Percentiles rank a stretch among this genome's conserved stretches.
phyloP scores from a whole-genome alignment of 2,888 invertebrate genomes.

The Hirtodrosophila duncani region DNA sequence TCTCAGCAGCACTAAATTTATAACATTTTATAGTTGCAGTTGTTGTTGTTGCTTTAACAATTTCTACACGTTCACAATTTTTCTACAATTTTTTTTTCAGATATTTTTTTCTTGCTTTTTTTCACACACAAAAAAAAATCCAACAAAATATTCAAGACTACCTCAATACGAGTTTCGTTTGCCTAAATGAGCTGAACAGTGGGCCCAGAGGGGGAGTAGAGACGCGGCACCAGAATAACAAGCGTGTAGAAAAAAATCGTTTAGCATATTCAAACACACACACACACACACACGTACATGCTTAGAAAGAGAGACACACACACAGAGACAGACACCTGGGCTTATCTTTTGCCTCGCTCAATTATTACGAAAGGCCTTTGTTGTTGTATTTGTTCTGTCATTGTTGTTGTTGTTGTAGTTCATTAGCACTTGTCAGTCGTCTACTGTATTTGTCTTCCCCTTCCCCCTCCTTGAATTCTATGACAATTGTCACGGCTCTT shows the following conservation, averaged over 20 bases:
- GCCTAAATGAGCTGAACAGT: constrained; percentile 49
- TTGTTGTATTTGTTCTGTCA: constrained; percentile 23
- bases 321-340: constrained; percentile 10
- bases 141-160: constrained; percentile 60
- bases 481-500: constrained; percentile 46
- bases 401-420: constrained; percentile 40
- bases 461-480: background rate
- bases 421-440: constrained; percentile 66
- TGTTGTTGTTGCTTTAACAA: constrained; percentile 10
- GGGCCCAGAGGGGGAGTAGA: background rate
- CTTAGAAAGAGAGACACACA: constrained; percentile 4
- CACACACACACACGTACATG: constrained; percentile 8
- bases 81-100: constrained; percentile 19
- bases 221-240: constrained; percentile 28
- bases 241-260: constrained; percentile 45
- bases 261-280: constrained; percentile 48
- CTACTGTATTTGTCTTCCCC: constrained; percentile 25
- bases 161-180: constrained; percentile 69
- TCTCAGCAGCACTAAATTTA: constrained; percentile 48
- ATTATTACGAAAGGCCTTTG: constrained; percentile 56
- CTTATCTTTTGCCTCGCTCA: constrained; percentile 41
- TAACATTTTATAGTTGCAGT: constrained; percentile 25
- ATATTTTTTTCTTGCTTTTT: constrained; percentile 19
- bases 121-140: constrained; percentile 4
- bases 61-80: constrained; percentile 22